A percentile compares a stretch with the other conserved stretches of the same genome.
Conservation (phyloP, 2,113 vertebrate species). For the Neoarius graeffei region DNA sequence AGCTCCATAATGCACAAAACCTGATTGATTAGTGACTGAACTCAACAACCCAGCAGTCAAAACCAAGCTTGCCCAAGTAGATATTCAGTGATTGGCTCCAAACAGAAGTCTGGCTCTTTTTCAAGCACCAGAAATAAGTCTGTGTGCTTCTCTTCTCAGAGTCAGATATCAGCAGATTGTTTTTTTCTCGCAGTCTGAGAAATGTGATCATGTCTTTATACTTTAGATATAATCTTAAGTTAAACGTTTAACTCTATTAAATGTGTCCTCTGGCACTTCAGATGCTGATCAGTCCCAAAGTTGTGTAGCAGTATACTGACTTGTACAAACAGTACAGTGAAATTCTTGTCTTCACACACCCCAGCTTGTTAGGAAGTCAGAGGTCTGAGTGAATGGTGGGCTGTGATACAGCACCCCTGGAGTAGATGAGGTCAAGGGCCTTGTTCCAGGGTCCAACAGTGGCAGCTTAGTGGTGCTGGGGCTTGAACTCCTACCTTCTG, state of each 20-base stretch:
- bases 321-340: background rate
- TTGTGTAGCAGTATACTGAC: background rate
- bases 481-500: background rate
- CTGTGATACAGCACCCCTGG: background rate
- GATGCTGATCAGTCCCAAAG: background rate
- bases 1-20: background rate
- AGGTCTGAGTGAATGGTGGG: background rate
- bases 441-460: background rate
- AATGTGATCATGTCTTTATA: background rate
- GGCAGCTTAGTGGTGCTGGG: background rate
- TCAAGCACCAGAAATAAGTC: conserved; percentile 7
- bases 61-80: conserved; percentile 3
- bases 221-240: background rate
- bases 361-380: background rate
- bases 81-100: background rate
- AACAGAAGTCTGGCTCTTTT: background rate
- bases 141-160: background rate
- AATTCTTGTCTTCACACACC: background rate
- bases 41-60: background rate
- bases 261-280: background rate
- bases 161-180: background rate
- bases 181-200: background rate
- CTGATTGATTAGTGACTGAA: conserved; percentile 9
- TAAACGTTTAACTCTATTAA: background rate
- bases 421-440: background rate